Base-by-base conservation (phyloP, 2,113 vertebrate species). In the Trochalopteron elliotii region DNA sequence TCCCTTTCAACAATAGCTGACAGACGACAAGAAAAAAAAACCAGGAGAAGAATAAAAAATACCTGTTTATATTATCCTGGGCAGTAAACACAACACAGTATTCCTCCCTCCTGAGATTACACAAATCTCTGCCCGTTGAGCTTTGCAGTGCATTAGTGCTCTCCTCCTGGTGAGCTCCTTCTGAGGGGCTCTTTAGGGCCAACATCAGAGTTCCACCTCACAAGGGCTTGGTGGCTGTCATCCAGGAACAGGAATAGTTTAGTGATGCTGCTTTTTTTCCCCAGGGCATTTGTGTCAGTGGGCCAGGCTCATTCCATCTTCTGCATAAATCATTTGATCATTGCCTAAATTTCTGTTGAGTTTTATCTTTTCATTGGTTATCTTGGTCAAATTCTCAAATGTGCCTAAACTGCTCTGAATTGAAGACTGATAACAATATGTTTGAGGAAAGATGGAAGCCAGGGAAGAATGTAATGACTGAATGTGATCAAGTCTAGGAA, bases 281-380 rank as follows among this genome's bases (percentile, higher is more conserved):
- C 19, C 10, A 27, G 33, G 7, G 9, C 0, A 0, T 65, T 42
- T 65, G 21, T 5, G 0, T 35, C 50, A 64, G 20, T 50, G 33
- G 3, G 24, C 42, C 42, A 19, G 59, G 49, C 37, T 80, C 9
- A 4, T 60, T 71, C 22, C 28, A 45, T 37, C 16, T 53, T 52
- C 81, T 39, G 28, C 19, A n/a, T 57, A 44, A 57, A 39, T 33
- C 5, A 35, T 79, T 68, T 60, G 40, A 33, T 75, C 35, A n/a
- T 49, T 56, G n/a, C 11, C 33, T 64, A 23, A 44, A 35, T 60
- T 82, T 15, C 28, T 45, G 9, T 24, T 44, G 31, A 74, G 7
- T 24, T 7, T 56, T 81, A 44, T 56, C 17, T 64, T 70, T 63
- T 55, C 12, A 33, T 35, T 4, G 2, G 8, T 44, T 78, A 5